A percentile compares a stretch with the other conserved stretches of the same genome.
phyloP scores from a whole-genome alignment of 1,140 invertebrate genomes.

The Centruroides vittatus region DNA sequence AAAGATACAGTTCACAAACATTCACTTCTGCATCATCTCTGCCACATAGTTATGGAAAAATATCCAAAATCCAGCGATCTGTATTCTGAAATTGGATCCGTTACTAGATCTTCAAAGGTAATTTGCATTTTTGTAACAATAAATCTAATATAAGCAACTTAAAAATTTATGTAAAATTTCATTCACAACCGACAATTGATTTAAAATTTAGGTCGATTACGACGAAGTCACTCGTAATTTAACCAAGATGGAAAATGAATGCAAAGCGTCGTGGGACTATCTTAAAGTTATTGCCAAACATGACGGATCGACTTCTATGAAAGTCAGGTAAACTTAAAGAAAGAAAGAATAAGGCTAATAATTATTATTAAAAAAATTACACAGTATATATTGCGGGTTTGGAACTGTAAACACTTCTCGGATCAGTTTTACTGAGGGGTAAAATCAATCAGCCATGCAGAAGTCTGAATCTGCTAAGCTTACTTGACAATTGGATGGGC shows the following conservation, averaged over 20 bases:
- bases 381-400: background rate
- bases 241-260: conserved; percentile 78
- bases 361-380: background rate
- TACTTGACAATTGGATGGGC: too few relatives aligned
- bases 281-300: conserved; percentile 91
- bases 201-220: conserved; percentile 59
- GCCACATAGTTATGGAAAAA: conserved; percentile 93
- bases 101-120: conserved; percentile 68
- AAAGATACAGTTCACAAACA: conserved; percentile 99
- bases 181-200: too few relatives aligned
- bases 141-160: too few relatives aligned
- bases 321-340: conserved; percentile 52
- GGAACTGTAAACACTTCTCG: background rate
- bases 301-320: conserved; percentile 68
- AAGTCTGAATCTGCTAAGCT: too few relatives aligned
- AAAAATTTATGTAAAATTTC: too few relatives aligned
- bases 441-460: too few relatives aligned
- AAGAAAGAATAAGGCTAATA: background rate
- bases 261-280: conserved; percentile 95
- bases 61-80: conserved; percentile 81
- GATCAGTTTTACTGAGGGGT: background rate
- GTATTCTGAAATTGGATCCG: conserved; percentile 91
- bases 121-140: background rate
- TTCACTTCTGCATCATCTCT: conserved; percentile 90
- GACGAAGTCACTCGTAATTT: conserved; percentile 75